phyloP scores from a whole-genome alignment of 2,797 vertebrate genomes.

The Labroides dimidiatus region DNA sequence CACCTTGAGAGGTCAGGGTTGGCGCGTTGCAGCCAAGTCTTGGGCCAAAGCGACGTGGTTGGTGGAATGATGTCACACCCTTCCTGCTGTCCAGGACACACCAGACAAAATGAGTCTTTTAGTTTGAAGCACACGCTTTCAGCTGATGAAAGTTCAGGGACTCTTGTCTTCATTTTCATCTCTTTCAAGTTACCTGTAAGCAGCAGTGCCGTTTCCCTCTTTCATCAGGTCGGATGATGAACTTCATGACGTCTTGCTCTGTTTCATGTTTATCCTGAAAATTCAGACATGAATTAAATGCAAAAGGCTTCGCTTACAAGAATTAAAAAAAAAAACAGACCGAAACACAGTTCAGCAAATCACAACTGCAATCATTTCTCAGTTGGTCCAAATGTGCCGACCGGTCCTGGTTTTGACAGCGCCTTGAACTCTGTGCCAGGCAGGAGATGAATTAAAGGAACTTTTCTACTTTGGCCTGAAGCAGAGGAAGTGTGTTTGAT shows the following conservation, averaged over 20 bases:
- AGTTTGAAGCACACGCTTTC: too few relatives aligned
- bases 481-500: conserved; percentile 9
- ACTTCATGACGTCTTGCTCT: background rate
- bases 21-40: too few relatives aligned
- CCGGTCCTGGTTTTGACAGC: conserved; percentile 15
- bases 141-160: too few relatives aligned
- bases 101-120: too few relatives aligned
- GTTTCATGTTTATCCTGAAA: background rate
- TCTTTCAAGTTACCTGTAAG: too few relatives aligned
- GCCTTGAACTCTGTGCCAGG: conserved; percentile 30
- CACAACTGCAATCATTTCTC: conserved; percentile 7
- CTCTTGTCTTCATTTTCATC: too few relatives aligned
- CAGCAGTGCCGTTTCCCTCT: background rate
- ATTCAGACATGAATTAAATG: background rate
- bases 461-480: background rate
- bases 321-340: background rate
- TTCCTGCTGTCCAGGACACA: too few relatives aligned
- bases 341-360: background rate
- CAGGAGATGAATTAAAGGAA: background rate
- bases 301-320: background rate
- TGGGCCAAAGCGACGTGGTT: too few relatives aligned
- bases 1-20: too few relatives aligned
- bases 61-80: too few relatives aligned
- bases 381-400: background rate
- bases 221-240: background rate